phyloP scores from a whole-genome alignment of 2,113 vertebrate genomes.

The Arizona elegans region DNA sequence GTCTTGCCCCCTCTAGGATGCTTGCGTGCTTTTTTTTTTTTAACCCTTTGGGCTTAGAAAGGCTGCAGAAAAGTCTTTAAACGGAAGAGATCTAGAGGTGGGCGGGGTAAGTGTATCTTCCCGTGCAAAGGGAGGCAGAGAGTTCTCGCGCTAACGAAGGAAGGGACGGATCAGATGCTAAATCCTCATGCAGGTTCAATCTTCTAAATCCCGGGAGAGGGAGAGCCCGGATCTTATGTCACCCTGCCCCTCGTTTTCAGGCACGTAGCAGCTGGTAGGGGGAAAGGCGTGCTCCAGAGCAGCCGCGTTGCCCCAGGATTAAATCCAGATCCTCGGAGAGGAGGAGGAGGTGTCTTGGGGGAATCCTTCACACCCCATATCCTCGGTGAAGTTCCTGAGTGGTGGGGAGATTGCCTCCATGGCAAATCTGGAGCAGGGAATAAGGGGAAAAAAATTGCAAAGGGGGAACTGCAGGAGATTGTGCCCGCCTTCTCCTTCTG shows the following conservation, averaged over 20 bases:
- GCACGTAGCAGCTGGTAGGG: background rate
- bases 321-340: background rate
- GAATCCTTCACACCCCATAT: background rate
- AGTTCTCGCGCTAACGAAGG: background rate
- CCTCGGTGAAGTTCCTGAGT: background rate
- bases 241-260: background rate
- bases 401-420: background rate
- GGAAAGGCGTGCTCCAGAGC: background rate
- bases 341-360: background rate
- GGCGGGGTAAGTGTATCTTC: background rate
- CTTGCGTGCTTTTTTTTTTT: background rate
- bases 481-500: background rate
- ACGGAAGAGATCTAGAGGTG: background rate
- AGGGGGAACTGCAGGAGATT: background rate
- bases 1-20: background rate
- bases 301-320: background rate
- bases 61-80: background rate
- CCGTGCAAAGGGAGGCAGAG: background rate
- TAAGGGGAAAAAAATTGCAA: background rate
- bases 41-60: background rate
- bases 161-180: background rate
- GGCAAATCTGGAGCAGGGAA: background rate
- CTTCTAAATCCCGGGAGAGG: background rate
- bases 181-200: background rate
- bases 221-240: background rate